These are phyloP conservation scores for Sphenopsis melanotis DNA, from an alignment of 2,797 vertebrate genomes.

Conservation along the genomic window DNA sequence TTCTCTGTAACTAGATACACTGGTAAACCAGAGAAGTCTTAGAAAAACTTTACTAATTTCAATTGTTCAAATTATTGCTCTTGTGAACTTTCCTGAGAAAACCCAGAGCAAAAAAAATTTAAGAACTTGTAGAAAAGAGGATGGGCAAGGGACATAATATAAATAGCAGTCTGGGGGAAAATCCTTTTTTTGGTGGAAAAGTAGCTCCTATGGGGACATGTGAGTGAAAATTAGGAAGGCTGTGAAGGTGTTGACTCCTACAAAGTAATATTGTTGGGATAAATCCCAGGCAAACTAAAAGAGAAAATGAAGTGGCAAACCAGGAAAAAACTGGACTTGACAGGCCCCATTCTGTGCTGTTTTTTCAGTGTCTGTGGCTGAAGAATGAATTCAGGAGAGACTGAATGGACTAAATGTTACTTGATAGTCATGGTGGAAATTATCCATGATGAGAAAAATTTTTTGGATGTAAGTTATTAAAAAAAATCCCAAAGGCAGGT, in stretches of 20 bases:
- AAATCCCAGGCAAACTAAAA: neutral
- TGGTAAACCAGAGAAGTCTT: neutral
- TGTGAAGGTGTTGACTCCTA: neutral
- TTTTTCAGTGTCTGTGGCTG: neutral
- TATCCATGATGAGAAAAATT: neutral
- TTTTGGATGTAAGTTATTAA: neutral
- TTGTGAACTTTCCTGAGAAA: neutral
- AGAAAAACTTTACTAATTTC: neutral
- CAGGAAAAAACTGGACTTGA: neutral
- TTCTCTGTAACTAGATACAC: neutral
- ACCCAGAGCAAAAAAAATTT: neutral
- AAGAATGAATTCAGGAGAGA: neutral
- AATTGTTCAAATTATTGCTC: neutral
- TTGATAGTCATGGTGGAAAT: neutral
- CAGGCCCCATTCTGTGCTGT: neutral
- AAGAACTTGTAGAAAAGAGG: neutral
- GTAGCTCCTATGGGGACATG: neutral
- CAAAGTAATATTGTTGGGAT: neutral
- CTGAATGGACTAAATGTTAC: neutral
- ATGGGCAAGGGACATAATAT: neutral
- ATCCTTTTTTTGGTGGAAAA: neutral
- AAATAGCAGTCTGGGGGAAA: fast-evolving
- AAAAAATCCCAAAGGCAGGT: neutral
- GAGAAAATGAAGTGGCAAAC: neutral
- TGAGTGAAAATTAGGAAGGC: neutral